phyloP scores from a whole-genome alignment of 2,888 invertebrate genomes.

The Pseudoips prasinana region DNA sequence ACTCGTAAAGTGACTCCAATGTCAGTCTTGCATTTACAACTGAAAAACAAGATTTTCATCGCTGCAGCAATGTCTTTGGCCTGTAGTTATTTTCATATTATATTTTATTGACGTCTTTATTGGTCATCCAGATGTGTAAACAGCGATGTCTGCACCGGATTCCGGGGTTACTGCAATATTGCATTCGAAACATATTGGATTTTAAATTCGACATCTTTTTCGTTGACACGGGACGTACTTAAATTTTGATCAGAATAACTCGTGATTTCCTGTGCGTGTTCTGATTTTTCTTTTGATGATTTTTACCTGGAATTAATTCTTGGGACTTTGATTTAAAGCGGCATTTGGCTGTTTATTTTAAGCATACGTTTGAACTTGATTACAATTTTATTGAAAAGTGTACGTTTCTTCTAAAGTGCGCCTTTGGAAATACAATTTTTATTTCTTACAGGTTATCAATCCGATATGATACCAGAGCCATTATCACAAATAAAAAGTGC shows the following conservation, averaged over 20 bases:
- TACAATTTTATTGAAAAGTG: too few relatives aligned
- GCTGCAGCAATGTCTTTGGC: conserved; percentile 30
- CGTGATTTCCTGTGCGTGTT: conserved; percentile 20
- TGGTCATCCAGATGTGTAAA: conserved; percentile 68
- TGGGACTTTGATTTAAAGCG: neutral
- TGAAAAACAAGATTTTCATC: conserved; percentile 15
- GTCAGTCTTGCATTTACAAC: conserved; percentile 13
- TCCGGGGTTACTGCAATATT: conserved; percentile 42
- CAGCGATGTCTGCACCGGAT: conserved; percentile 46
- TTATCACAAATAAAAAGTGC: conserved; percentile 45
- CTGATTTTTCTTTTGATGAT: conserved; percentile 7
- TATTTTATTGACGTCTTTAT: conserved; percentile 59
- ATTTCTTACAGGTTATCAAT: conserved; percentile 66
- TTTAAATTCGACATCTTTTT: conserved; percentile 36
- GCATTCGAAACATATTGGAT: conserved; percentile 29
- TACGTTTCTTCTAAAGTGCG: too few relatives aligned
- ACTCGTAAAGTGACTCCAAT: conserved; percentile 7
- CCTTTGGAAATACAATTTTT: too few relatives aligned
- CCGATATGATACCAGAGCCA: conserved; percentile 65
- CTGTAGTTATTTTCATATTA: conserved; percentile 53
- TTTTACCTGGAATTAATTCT: conserved; percentile 1
- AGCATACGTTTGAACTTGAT: too few relatives aligned
- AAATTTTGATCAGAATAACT: conserved; percentile 31
- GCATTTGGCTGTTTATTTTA: neutral
- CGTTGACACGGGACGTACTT: conserved; percentile 29